These are phyloP conservation scores for Dysdera silvatica DNA, from an alignment of 1,140 invertebrate species.

Conservation along the genomic window DNA sequence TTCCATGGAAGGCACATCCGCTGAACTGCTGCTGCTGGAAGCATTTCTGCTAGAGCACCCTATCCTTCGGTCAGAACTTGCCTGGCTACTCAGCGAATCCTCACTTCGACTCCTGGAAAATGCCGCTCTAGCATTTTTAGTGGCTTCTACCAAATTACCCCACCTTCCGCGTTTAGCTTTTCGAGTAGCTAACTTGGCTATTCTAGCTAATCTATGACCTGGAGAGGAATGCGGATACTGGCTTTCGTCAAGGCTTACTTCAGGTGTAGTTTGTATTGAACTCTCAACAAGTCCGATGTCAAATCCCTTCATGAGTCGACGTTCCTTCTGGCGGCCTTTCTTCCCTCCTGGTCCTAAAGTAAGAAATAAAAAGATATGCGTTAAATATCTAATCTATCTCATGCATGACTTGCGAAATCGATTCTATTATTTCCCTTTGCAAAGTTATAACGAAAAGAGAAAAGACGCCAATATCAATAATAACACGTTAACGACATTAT, in stretches of 20 bases:
- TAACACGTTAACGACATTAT: too few relatives aligned
- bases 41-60: conserved; percentile 6
- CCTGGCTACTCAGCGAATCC: conserved; percentile 31
- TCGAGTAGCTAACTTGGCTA: conserved; percentile 24
- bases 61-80: conserved; percentile 14
- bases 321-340: conserved; percentile 84
- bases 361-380: neutral
- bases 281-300: conserved; percentile 49
- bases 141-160: conserved; percentile 30
- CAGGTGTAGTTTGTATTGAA: conserved; percentile 29
- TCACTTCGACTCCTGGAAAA: conserved; percentile 30
- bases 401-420: too few relatives aligned
- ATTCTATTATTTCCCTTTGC: too few relatives aligned
- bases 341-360: conserved; percentile 53
- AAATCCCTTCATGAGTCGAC: conserved; percentile 87
- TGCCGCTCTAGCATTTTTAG: conserved; percentile 24
- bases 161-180: conserved; percentile 25
- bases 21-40: conserved; percentile 20
- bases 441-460: too few relatives aligned
- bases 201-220: conserved; percentile 15
- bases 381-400: neutral
- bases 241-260: conserved; percentile 28
- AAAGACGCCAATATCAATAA: too few relatives aligned
- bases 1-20: neutral
- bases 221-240: conserved; percentile 7